A percentile compares a stretch with the other conserved stretches of the same genome.
Evolutionary conservation across 2,797 vertebrate genomes (phyloP).

Genomic region (Naso thynnoides): DNA sequence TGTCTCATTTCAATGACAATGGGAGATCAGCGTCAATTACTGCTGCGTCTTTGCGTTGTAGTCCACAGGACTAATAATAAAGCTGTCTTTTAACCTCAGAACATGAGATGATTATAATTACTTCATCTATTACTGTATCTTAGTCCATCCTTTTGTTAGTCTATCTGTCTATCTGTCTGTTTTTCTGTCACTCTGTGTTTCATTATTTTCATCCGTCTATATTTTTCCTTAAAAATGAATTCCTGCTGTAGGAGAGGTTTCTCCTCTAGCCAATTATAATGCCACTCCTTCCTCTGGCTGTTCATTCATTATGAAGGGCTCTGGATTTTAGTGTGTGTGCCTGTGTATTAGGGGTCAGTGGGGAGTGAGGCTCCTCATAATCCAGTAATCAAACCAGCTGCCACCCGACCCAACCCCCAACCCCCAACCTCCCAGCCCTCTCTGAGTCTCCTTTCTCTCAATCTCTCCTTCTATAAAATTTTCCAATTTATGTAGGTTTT

Average conservation of each 20-base stretch:
- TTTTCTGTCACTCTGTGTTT: neutral
- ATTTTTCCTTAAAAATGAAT: neutral
- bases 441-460: slow-evolving; percentile 29
- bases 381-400: slow-evolving; percentile 88
- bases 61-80: slow-evolving; percentile 47
- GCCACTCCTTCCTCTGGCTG: slow-evolving; percentile 47
- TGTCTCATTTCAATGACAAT: slow-evolving; percentile 73
- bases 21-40: slow-evolving; percentile 68
- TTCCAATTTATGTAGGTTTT: slow-evolving; percentile 12
- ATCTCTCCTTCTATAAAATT: neutral
- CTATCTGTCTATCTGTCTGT: neutral
- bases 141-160: neutral
- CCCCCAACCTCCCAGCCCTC: slow-evolving; percentile 18
- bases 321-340: slow-evolving; percentile 43
- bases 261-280: slow-evolving; percentile 28
- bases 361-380: slow-evolving; percentile 83
- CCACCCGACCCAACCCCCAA: slow-evolving; percentile 77
- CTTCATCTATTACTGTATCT: neutral
- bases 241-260: slow-evolving; percentile 22
- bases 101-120: slow-evolving; percentile 34
- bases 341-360: slow-evolving; percentile 76
- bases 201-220: neutral
- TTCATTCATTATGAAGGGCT: slow-evolving; percentile 59
- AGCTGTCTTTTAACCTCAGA: slow-evolving; percentile 45
- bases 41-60: slow-evolving; percentile 43